A percentile compares a stretch with the other conserved stretches of the same genome.
phyloP scores from a whole-genome alignment of 2,888 invertebrate genomes.

The Conus canariensis region DNA sequence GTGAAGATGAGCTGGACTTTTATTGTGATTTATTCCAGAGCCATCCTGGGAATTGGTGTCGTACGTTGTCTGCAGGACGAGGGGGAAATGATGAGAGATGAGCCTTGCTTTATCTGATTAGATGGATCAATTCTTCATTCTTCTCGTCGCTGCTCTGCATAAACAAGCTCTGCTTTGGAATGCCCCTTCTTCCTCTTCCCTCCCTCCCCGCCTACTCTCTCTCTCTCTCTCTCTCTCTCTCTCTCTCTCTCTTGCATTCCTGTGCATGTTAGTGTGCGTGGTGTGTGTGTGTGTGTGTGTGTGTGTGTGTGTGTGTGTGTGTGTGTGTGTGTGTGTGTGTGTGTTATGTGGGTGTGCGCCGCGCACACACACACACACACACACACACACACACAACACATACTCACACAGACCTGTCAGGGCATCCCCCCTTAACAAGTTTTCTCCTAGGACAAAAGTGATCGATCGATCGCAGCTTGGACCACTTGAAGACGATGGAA shows the following conservation, averaged over 20 bases:
- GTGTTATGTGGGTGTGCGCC: no score
- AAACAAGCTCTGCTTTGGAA: background rate
- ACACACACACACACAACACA: slow-evolving; percentile 1
- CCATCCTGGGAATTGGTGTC: slow-evolving; percentile 12
- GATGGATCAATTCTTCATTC: background rate
- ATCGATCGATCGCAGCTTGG: background rate
- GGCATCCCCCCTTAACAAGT: background rate
- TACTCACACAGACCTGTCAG: background rate
- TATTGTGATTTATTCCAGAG: slow-evolving; percentile 22
- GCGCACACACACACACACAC: background rate
- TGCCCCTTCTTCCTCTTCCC: background rate
- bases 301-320: no score
- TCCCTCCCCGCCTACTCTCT: background rate
- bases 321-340: no score
- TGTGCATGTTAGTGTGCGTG: no score
- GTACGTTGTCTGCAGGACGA: background rate
- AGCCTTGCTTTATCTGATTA: background rate
- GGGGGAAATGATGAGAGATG: background rate
- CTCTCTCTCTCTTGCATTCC: no score
- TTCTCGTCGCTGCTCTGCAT: background rate
- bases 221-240: no score
- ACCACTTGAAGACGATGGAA: slow-evolving; percentile 12
- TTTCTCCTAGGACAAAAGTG: background rate
- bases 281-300: no score
- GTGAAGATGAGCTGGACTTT: background rate